These are phyloP conservation scores for Corticium candelabrum DNA, from an alignment of 37 sponge, comb jelly and placozoan genomes.

Conservation along the genomic window DNA sequence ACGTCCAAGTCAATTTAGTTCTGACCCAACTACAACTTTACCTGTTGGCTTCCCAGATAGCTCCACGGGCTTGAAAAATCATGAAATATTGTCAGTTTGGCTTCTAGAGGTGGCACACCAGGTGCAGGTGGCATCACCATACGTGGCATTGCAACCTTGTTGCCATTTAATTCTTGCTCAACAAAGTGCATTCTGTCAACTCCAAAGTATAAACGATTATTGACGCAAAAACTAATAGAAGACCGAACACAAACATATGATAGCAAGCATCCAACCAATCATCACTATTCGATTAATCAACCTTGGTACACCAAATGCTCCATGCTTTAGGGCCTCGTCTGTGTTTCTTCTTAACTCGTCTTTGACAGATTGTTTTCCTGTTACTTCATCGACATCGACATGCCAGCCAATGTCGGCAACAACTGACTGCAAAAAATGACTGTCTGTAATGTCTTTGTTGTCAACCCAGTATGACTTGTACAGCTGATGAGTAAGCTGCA, in stretches of 20 bases:
- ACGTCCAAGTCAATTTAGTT: no score
- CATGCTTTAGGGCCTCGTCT: conserved; percentile 56
- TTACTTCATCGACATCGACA: conserved; percentile 20
- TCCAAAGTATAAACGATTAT: conserved; percentile 58
- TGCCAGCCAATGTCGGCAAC: background rate
- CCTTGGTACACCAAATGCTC: conserved; percentile 91
- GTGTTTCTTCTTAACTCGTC: conserved; percentile 46
- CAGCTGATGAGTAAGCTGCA: conserved; percentile 37
- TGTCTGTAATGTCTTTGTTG: background rate
- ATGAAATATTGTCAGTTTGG: conserved; percentile 63
- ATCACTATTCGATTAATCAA: conserved; percentile 6
- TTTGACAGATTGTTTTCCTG: conserved; percentile 27
- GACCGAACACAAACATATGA: background rate
- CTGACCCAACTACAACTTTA: conserved; percentile 15
- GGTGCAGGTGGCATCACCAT: conserved; percentile 22
- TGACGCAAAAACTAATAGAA: conserved; percentile 52
- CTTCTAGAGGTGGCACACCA: background rate
- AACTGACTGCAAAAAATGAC: background rate
- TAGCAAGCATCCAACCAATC: background rate
- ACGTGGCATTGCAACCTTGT: conserved; percentile 37
- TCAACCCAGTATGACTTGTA: conserved; percentile 30
- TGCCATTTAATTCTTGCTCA: conserved; percentile 44
- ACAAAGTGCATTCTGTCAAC: conserved; percentile 72
- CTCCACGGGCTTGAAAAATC: conserved; percentile 84
- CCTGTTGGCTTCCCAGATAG: conserved; percentile 41